phyloP scores from a whole-genome alignment of 2,888 invertebrate genomes.

The Didymodactylos carnosus region DNA sequence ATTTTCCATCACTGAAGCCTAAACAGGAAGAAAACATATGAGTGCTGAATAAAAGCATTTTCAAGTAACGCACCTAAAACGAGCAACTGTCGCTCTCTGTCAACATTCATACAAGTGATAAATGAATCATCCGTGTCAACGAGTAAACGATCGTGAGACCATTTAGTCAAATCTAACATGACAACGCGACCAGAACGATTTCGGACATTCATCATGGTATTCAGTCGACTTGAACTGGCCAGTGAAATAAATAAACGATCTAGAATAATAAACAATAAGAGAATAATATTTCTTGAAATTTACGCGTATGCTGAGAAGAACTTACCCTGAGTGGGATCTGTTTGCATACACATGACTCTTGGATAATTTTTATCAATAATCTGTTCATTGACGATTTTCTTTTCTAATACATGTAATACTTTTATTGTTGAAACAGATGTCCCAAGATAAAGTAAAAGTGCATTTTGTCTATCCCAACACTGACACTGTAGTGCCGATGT shows the following conservation, averaged over 20 bases:
- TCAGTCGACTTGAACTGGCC: not conserved
- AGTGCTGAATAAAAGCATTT: not conserved
- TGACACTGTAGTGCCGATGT: not conserved
- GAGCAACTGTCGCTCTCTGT: not conserved
- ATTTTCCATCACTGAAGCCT: not conserved
- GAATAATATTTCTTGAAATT: not conserved
- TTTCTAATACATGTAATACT: not conserved
- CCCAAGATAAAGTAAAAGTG: not conserved
- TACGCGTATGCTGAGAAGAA: not conserved
- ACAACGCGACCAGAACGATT: not conserved
- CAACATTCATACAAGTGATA: not conserved
- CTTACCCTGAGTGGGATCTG: not conserved
- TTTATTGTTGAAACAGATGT: not conserved
- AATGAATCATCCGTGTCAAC: not conserved
- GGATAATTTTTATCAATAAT: not conserved
- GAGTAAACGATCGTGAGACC: not conserved
- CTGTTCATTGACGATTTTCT: not conserved
- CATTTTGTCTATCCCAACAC: not conserved
- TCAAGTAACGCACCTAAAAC: not conserved
- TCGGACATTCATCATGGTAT: not conserved
- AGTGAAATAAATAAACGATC: not conserved
- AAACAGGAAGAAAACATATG: too few relatives aligned
- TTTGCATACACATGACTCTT: not conserved
- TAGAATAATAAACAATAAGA: not conserved
- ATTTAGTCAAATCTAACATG: not conserved